Base-by-base conservation (phyloP, 1,140 invertebrate genomes). In the Drosophila pandora region DNA sequence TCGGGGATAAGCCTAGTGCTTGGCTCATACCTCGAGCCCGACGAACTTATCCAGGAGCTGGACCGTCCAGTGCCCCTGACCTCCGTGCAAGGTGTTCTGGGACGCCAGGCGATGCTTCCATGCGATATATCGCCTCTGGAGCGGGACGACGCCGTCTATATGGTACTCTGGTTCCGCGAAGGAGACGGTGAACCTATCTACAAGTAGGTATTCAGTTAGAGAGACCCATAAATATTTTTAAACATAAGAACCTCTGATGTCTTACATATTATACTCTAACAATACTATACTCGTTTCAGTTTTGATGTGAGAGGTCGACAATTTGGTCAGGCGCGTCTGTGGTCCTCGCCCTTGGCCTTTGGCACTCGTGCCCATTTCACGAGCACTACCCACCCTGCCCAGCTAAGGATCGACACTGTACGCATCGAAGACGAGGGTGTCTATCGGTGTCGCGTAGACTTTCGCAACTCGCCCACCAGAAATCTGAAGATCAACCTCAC, bases 91-190 rank as follows among this genome's bases (percentile, higher is more conserved):
- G 96, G 96, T 32, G 96, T 97, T 7, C 93, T 96, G 53, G 95
- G 94, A 8, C 94, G 95, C 90, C 96, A 95, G 83, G 95, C 95
- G 4, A 94, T 94, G 64, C 93, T 97, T 48, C 96, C 96, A 5
- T 97, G 96, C 92, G 95, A 97, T 91, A 96, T 97, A 69, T 94
- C 95, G 72, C 95, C 96, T 2, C 93, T 94, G 65, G 95, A 96
- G 64, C 93, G 94, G 41, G 95, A 96, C 87, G 96, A 97, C 92
- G 94, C 94, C 3, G 95, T 97, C 45, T 95, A 96, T 55, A 97
- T 97, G 95, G 96, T 97, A 52, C 93, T 97, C 5, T 97, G 96
- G 96, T 97, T 97, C 92, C 96, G 96, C 90, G 96, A 96, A 90
- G 94, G 95, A 41, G 96, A 96, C 79, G 95, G 95, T 54, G 96